A percentile compares a stretch with the other conserved stretches of the same genome.
Evolutionary conservation across 2,797 vertebrate genomes (phyloP).

Genomic region (Pipistrellus pygmaeus): DNA sequence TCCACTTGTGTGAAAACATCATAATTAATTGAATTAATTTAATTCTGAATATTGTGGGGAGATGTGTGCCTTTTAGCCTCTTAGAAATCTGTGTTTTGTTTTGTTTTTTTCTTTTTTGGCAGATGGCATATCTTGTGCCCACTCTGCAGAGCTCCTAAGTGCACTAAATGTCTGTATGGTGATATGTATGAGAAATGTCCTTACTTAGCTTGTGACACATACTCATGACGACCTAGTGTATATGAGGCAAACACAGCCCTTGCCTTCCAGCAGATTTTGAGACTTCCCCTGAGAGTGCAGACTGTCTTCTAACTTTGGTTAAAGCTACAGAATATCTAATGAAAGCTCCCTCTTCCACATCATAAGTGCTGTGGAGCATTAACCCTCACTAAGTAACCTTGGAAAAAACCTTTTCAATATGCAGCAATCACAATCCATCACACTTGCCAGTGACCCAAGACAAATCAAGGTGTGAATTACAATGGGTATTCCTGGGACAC

Average conservation of each 20-base stretch:
- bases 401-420: slow-evolving; percentile 9
- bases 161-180: neutral
- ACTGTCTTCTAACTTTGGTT: neutral
- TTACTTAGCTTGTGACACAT: neutral
- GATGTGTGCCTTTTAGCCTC: slow-evolving; percentile 69
- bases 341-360: neutral
- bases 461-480: slow-evolving; percentile 58
- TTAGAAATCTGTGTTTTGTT: slow-evolving; percentile 33
- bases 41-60: slow-evolving; percentile 83
- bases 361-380: neutral
- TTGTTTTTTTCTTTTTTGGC: slow-evolving; percentile 67
- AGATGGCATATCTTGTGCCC: slow-evolving; percentile 70
- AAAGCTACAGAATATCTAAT: slow-evolving; percentile 1
- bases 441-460: neutral
- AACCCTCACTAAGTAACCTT: slow-evolving; percentile 39
- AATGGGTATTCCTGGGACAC: neutral
- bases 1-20: slow-evolving; percentile 42
- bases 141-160: slow-evolving; percentile 64
- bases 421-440: slow-evolving; percentile 58
- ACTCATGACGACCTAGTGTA: neutral
- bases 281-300: neutral
- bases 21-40: slow-evolving; percentile 85
- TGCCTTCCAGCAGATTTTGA: neutral
- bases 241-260: neutral
- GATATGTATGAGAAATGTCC: neutral